These are phyloP conservation scores for Apotomis turbidana DNA, from an alignment of 2,888 invertebrate species.

Conservation along the genomic window DNA sequence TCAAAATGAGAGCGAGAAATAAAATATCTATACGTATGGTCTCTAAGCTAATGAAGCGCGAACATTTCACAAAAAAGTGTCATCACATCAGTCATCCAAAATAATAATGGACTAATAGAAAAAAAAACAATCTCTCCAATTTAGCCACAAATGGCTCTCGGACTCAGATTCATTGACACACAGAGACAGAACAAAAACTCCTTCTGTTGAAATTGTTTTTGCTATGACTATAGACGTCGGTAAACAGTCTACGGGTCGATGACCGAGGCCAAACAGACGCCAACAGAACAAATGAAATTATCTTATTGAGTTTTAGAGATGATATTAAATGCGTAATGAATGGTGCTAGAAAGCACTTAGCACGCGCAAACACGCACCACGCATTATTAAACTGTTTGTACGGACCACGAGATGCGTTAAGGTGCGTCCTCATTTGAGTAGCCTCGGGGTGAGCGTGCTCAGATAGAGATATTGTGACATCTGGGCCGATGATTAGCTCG, in stretches of 20 bases:
- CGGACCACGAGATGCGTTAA: constrained; percentile 27
- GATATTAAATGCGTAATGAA: constrained; percentile 57
- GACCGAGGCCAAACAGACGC: constrained; percentile 75
- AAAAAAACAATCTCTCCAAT: constrained; percentile 18
- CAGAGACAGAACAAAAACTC: constrained; percentile 49
- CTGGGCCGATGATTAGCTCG: not conserved
- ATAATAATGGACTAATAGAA: constrained; percentile 5
- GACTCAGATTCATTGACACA: constrained; percentile 41
- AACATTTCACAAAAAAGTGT: constrained; percentile 11
- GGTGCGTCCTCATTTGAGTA: constrained; percentile 16
- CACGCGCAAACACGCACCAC: constrained; percentile 40
- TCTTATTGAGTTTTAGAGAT: constrained; percentile 53
- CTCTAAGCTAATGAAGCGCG: constrained; percentile 3
- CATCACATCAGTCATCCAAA: not conserved
- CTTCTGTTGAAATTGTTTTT: constrained; percentile 56
- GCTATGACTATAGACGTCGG: constrained; percentile 55
- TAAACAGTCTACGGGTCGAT: constrained; percentile 70
- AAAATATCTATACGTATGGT: not conserved
- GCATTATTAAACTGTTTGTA: constrained; percentile 37
- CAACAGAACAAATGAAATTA: constrained; percentile 69
- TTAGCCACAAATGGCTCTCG: constrained; percentile 28
- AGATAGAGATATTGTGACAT: constrained; percentile 1
- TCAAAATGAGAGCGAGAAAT: no score
- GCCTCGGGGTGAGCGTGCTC: constrained; percentile 8
- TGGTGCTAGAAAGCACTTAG: constrained; percentile 51